Conservation (phyloP, 2,888 invertebrate genomes). For the Drosophila multiciliata region DNA sequence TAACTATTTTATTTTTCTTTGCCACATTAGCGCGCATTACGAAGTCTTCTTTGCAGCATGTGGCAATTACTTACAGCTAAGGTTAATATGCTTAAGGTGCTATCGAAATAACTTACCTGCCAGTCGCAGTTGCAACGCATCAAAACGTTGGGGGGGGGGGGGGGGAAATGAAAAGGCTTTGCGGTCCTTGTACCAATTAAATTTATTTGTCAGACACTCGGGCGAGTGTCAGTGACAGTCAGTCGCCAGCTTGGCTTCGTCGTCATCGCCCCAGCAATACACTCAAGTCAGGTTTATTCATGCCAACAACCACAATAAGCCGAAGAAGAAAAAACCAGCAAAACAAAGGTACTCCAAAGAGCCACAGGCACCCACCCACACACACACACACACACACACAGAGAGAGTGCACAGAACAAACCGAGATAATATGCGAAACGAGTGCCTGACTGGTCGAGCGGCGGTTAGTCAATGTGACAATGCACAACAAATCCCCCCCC, state of each 20-base stretch:
- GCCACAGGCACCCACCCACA: conserved; percentile 40
- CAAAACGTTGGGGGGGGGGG: neutral
- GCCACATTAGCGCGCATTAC: neutral
- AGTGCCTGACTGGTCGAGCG: conserved; percentile 30
- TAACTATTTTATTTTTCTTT: neutral
- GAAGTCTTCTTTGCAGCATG: neutral
- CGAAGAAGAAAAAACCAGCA: conserved; percentile 30
- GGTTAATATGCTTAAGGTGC: conserved; percentile 14
- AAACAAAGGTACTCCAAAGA: conserved; percentile 65
- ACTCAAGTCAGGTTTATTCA: conserved; percentile 64
- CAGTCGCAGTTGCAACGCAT: conserved; percentile 8
- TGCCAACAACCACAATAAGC: conserved; percentile 42
- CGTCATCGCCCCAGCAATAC: conserved; percentile 41
- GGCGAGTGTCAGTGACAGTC: conserved; percentile 55
- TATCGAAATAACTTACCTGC: conserved; percentile 24
- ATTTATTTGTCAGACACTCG: conserved; percentile 64
- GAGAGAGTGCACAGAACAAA: conserved; percentile 25
- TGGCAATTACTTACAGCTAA: neutral
- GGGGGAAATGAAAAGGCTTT: conserved; percentile 40
- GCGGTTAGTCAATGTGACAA: conserved; percentile 68
- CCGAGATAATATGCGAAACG: conserved; percentile 40
- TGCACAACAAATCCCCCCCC: conserved; percentile 29
- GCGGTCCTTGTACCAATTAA: conserved; percentile 68
- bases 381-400: too few species aligned
- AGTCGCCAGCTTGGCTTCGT: conserved; percentile 21